phyloP scores from a whole-genome alignment of 2,888 invertebrate species.

The Scaptomyza reducta region DNA sequence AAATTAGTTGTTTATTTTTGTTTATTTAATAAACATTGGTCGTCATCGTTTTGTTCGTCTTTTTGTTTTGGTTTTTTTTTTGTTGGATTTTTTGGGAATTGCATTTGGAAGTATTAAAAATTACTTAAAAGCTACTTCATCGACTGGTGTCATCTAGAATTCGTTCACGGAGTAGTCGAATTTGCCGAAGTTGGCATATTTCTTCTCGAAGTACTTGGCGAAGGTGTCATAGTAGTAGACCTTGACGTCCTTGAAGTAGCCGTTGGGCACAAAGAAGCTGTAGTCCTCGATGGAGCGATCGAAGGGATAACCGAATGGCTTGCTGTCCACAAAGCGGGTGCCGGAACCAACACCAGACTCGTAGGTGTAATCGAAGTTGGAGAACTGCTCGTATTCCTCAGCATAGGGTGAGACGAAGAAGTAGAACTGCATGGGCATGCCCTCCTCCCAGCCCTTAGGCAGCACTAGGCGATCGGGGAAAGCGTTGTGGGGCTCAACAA shows the following conservation, averaged over 20 bases:
- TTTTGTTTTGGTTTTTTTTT: slow-evolving; percentile 20
- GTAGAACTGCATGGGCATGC: slow-evolving; percentile 88
- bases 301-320: slow-evolving; percentile 90
- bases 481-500: slow-evolving; percentile 87
- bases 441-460: slow-evolving; percentile 89
- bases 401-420: slow-evolving; percentile 87
- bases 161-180: slow-evolving; percentile 73
- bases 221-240: slow-evolving; percentile 87
- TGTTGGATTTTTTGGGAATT: slow-evolving; percentile 32
- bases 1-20: slow-evolving; percentile 8
- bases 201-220: slow-evolving; percentile 72
- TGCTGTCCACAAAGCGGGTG: slow-evolving; percentile 86
- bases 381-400: slow-evolving; percentile 85
- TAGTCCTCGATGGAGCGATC: slow-evolving; percentile 87
- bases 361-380: slow-evolving; percentile 85
- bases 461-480: slow-evolving; percentile 90
- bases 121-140: slow-evolving; percentile 49
- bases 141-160: slow-evolving; percentile 43
- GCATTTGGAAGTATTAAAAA: slow-evolving; percentile 29
- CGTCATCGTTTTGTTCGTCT: slow-evolving; percentile 28
- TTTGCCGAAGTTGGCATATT: slow-evolving; percentile 73
- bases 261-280: slow-evolving; percentile 88
- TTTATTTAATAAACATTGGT: slow-evolving; percentile 29
- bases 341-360: slow-evolving; percentile 86
- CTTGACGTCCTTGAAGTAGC: slow-evolving; percentile 87